A percentile compares a stretch with the other conserved stretches of the same genome.
Conservation (phyloP, 2,797 vertebrate genomes). For the Sebastes iracundus region DNA sequence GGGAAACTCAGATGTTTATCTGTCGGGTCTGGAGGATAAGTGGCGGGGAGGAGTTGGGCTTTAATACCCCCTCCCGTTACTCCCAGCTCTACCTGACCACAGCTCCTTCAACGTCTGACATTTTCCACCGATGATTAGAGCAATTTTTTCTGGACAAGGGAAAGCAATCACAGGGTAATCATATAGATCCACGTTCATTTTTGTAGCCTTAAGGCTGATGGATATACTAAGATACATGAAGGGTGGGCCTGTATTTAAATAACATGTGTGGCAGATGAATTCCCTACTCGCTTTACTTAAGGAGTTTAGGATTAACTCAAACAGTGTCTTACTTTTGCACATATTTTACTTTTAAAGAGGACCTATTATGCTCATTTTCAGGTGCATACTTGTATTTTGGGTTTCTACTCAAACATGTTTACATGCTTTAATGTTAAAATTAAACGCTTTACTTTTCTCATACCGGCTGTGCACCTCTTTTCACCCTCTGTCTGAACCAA, state of each 20-base stretch:
- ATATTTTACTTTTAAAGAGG: neutral
- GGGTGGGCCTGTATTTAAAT: constrained; percentile 14
- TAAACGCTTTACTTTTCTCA: no score
- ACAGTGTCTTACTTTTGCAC: constrained; percentile 2
- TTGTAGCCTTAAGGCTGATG: constrained; percentile 11
- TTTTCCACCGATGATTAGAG: constrained; percentile 40
- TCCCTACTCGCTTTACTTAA: neutral
- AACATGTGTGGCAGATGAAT: constrained; percentile 21
- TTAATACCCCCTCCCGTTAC: neutral
- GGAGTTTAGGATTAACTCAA: constrained; percentile 5
- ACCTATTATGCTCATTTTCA: no score
- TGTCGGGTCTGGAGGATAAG: constrained; percentile 62
- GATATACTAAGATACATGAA: constrained; percentile 3
- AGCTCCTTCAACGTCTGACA: constrained; percentile 39
- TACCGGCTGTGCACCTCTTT: no score
- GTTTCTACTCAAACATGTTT: no score
- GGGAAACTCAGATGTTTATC: constrained; percentile 74
- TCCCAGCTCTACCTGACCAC: constrained; percentile 51
- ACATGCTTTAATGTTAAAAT: no score
- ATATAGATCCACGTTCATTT: constrained; percentile 38
- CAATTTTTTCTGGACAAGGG: constrained; percentile 35
- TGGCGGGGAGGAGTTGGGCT: constrained; percentile 41
- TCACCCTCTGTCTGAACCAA: no score
- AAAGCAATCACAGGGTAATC: constrained; percentile 50
- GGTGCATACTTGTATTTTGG: no score